Base-by-base conservation (phyloP, 2,888 invertebrate genomes). In the Notodonta dromedarius region DNA sequence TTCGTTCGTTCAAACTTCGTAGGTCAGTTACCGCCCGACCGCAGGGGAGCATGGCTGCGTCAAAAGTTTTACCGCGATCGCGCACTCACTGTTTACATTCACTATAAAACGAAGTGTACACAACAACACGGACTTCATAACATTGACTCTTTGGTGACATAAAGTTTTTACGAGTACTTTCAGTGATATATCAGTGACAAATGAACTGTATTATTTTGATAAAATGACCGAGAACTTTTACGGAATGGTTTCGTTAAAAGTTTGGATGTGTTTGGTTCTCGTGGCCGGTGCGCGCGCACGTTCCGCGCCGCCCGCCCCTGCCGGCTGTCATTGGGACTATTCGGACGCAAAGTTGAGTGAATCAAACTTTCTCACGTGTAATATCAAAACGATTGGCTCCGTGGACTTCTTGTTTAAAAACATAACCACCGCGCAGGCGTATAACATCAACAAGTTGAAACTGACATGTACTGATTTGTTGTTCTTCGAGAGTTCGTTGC, bases 291-390 rank as follows among this genome's bases (percentile, higher is more conserved):
- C 93, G 93, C 93, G 93, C 93, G 93, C 93, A 93, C 90, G 90
- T 60, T 85, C 92, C 71, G 93, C 91, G 88, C 92, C 91, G 89
- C 93, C 93, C 90, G 95, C 95, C 80, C 96, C 96, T 75, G 94
- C 94, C 87, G 96, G 96, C 86, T 97, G 97, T 94, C 95, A 95
- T 85, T 96, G 96, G 97, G 95, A 95, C 87, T 93, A 94, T 85
- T 91, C 94, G 84, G 89, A 93, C 84, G 79, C 91, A 83, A 93
- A 93, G 91, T 93, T 93, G 90, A 92, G 93, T 91, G 93, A 93
- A 90, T 93, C 93, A 80, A 93, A 94, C 91, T 94, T 93, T 91
- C 94, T 96, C 82, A 94, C 95, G 83, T 96, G 97, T 89, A 95
- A 95, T 86, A 94, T 96, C 84, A 94, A 96, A 87, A 96, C 96